Base-by-base conservation (phyloP, 2,797 vertebrate species). In the Tapera naevia region DNA sequence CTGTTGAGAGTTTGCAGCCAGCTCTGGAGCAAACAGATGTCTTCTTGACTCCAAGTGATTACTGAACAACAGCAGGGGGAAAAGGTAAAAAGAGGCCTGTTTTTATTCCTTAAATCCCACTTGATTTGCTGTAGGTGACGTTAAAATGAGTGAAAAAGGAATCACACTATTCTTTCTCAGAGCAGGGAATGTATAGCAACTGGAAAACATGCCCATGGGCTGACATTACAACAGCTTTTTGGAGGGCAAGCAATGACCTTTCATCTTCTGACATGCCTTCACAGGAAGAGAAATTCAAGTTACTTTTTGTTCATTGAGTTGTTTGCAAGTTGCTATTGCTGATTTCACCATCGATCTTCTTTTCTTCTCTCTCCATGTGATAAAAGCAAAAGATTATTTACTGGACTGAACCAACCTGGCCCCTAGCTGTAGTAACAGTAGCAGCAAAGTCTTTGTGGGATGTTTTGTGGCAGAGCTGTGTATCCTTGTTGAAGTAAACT, bases 41-140 rank as follows among this genome's bases (percentile, higher is more conserved):
- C 23, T 65, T 58, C 60, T 56, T 65, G 35, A 17, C 51, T 89
- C 23, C 37, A 70, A 33, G 18, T 61, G 35, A 46, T 80, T 66
- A 70, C 11, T 73, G 46, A 89, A 62, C 12, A 69, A 16, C 0
- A 0, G 15, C 2, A 3, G 3, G 17, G 4, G 4, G 1, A 30
- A 2, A 8, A 4, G 8, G 57, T 13, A 70, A 43, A 48, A 65
- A 7, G 3, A 3, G 4, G 3, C 2, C 17, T 21, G 10, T n/a
- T 71, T 78, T 61, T 78, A 70, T 75, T 80, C 54, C 25, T 93
- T 50, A 21, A 3, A 13, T 53, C 48, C 28, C 21, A 9, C 17
- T 39, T 70, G 35, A 58, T 12, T 65, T 80, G n/a, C 69, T 80
- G 19, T 22, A 48, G 62, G 78, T 91, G 66, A 80, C 23, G 51